Conservation (phyloP, 2,888 invertebrate species). For the Panopea generosa region DNA sequence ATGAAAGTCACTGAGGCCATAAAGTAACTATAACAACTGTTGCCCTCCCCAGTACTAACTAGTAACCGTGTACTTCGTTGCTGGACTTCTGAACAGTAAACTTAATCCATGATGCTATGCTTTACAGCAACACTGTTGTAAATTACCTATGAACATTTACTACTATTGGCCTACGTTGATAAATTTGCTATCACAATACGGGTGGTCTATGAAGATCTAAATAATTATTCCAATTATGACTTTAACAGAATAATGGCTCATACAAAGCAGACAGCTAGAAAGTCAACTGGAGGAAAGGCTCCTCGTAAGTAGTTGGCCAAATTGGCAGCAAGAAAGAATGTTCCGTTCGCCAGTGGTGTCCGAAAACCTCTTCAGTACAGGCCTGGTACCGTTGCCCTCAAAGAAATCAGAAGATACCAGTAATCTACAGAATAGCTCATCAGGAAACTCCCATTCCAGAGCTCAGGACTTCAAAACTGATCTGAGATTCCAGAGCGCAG, state of each 20-base stretch:
- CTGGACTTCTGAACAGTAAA: too few species aligned
- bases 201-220: too few species aligned
- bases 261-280: slow-evolving; percentile 85
- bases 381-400: slow-evolving; percentile 85
- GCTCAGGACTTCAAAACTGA: slow-evolving; percentile 86
- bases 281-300: slow-evolving; percentile 85
- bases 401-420: slow-evolving; percentile 85
- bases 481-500: slow-evolving; percentile 85
- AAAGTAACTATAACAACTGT: too few species aligned
- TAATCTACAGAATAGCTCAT: slow-evolving; percentile 85
- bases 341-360: slow-evolving; percentile 85
- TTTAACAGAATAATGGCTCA: slow-evolving; percentile 80
- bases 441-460: slow-evolving; percentile 85
- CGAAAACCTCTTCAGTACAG: slow-evolving; percentile 85
- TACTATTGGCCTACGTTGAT: too few species aligned
- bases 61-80: too few species aligned
- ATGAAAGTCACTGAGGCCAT: too few species aligned
- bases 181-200: too few species aligned
- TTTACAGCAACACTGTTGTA: too few species aligned
- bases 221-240: too few species aligned
- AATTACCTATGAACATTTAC: too few species aligned
- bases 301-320: slow-evolving; percentile 85
- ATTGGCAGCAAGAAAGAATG: slow-evolving; percentile 85
- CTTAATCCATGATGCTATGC: too few species aligned
- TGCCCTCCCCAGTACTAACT: too few species aligned